A percentile compares a stretch with the other conserved stretches of the same genome.
Conservation (phyloP, 37 sponge, comb jelly and placozoan genomes). For the Petrosia ficiformis region DNA sequence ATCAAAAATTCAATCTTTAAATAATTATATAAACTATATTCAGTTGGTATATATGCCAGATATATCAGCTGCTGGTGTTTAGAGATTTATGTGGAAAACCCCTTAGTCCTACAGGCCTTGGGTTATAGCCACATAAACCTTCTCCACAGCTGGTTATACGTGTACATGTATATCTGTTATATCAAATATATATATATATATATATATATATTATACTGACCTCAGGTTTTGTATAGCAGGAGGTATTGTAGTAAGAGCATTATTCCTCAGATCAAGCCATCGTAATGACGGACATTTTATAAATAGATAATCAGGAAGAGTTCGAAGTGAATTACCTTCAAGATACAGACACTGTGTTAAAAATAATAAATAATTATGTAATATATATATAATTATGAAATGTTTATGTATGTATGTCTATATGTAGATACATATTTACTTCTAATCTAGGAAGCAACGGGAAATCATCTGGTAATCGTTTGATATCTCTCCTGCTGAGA, state of each 20-base stretch:
- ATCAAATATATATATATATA: too few relatives aligned
- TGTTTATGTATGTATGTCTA: background rate
- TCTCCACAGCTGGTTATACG: too few relatives aligned
- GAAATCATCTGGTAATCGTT: constrained; percentile 28
- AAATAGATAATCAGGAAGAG: constrained; percentile 68
- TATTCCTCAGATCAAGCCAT: constrained; percentile 88
- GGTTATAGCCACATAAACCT: too few relatives aligned
- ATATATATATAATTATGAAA: too few relatives aligned
- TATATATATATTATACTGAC: too few relatives aligned
- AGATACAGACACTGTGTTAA: constrained; percentile 70
- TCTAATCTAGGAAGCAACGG: constrained; percentile 20
- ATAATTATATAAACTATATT: too few relatives aligned
- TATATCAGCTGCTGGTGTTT: too few relatives aligned
- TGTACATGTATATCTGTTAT: too few relatives aligned
- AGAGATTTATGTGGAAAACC: too few relatives aligned
- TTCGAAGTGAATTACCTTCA: constrained; percentile 67
- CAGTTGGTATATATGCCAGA: too few relatives aligned
- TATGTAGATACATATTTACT: constrained; percentile 1
- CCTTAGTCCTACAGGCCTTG: too few relatives aligned
- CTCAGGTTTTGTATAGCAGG: constrained; percentile 51
- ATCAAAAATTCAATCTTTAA: too few relatives aligned
- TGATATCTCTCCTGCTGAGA: constrained; percentile 41
- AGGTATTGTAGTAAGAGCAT: constrained; percentile 51
- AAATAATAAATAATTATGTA: background rate
- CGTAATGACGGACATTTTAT: constrained; percentile 40